Percentiles rank a stretch among this genome's conserved stretches.
These are phyloP conservation scores for Brachypodius melanocephalos DNA, from an alignment of 2,113 vertebrate genomes.

Conservation along the genomic window DNA sequence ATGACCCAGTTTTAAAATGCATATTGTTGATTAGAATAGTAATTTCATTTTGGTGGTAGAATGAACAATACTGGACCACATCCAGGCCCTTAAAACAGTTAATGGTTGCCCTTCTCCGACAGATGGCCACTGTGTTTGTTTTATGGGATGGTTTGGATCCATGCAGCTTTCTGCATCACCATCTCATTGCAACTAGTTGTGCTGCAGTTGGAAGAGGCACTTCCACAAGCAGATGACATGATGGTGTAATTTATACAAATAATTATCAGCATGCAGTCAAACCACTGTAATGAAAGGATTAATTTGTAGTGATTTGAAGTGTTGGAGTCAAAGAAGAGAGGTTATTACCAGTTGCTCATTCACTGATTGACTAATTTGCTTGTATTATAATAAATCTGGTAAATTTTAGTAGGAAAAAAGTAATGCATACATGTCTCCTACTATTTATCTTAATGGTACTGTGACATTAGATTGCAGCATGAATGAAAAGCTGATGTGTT, in stretches of 20 bases:
- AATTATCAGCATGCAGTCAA: conserved; percentile 19
- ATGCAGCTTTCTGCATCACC: background rate
- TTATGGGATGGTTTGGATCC: conserved; percentile 38
- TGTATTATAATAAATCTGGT: conserved; percentile 59
- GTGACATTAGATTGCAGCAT: conserved; percentile 55
- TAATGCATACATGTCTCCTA: conserved; percentile 34
- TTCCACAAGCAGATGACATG: conserved; percentile 33
- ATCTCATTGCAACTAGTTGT: conserved; percentile 48
- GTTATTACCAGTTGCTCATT: conserved; percentile 6
- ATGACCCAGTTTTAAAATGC: conserved; percentile 2
- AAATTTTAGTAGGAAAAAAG: conserved; percentile 60
- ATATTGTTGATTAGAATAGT: conserved; percentile 1
- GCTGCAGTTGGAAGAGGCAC: conserved; percentile 18
- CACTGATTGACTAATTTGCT: conserved; percentile 60
- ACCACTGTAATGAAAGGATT: background rate
- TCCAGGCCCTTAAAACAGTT: conserved; percentile 61
- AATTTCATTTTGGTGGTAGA: conserved; percentile 35
- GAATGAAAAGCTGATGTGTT: conserved; percentile 70
- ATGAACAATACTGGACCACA: conserved; percentile 64
- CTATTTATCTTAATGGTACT: conserved; percentile 72
- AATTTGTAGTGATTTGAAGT: conserved; percentile 16
- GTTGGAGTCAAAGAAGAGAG: background rate
- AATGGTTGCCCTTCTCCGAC: conserved; percentile 58
- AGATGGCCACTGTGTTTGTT: conserved; percentile 65
- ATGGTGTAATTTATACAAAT: conserved; percentile 48